Evolutionary conservation across 2,113 vertebrate species (phyloP).

Genomic region (Osmerus mordax): DNA sequence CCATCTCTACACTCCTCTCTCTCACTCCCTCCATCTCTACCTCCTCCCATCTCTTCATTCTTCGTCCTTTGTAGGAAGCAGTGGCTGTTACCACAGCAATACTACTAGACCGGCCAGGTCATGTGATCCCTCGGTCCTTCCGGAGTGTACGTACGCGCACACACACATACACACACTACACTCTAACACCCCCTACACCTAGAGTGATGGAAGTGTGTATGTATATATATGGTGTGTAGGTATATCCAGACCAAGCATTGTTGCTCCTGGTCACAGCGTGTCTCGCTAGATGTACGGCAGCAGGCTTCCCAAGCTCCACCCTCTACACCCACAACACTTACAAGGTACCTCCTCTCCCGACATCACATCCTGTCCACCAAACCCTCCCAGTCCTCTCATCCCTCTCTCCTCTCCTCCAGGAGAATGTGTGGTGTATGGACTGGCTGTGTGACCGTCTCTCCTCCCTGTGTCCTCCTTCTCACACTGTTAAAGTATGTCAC

Average conservation of each 20-base stretch:
- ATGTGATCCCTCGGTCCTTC: slow-evolving; percentile 43
- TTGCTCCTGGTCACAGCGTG: slow-evolving; percentile 63
- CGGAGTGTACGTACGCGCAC: slow-evolving; percentile 22
- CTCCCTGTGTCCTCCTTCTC: background rate
- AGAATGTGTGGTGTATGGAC: background rate
- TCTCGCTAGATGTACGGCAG: slow-evolving; percentile 45
- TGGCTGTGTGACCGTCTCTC: slow-evolving; percentile 51
- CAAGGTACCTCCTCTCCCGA: slow-evolving; percentile 43
- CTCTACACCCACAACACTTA: slow-evolving; percentile 47
- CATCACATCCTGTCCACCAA: background rate
- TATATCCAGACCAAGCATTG: slow-evolving; percentile 66
- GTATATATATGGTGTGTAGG: slow-evolving; percentile 38
- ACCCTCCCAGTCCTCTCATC: background rate
- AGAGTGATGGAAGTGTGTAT: background rate
- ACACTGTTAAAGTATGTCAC: slow-evolving; percentile 18
- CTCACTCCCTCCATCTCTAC: background rate
- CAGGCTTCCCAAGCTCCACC: slow-evolving; percentile 32
- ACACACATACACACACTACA: background rate
- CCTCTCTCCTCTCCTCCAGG: background rate
- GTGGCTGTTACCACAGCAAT: slow-evolving; percentile 14
- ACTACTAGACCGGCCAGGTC: slow-evolving; percentile 2
- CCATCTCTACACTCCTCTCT: background rate
- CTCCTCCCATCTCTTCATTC: background rate
- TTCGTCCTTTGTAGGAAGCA: slow-evolving; percentile 35
- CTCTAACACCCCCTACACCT: background rate